phyloP scores from a whole-genome alignment of 1,140 invertebrate genomes.

The Lanistes nyassanus region DNA sequence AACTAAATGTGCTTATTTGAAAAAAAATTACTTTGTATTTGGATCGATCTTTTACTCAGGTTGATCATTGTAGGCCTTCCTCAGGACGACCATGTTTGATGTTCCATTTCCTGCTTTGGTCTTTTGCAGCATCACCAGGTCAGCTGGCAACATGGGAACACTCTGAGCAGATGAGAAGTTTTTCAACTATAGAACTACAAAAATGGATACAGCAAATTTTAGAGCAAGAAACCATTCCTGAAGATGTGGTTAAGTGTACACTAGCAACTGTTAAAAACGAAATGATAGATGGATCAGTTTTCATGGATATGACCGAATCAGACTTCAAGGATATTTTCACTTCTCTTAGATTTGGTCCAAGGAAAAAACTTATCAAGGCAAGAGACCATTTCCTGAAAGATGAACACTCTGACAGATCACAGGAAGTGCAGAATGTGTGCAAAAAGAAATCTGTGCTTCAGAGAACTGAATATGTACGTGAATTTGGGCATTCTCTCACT shows the following conservation, averaged over 20 bases:
- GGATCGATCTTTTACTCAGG: too few species aligned
- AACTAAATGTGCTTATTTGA: too few species aligned
- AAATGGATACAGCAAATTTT: conserved; percentile 4
- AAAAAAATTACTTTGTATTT: too few species aligned
- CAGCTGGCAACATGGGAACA: neutral
- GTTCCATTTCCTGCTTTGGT: too few species aligned
- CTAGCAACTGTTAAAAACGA: conserved; percentile 29
- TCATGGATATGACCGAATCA: conserved; percentile 28
- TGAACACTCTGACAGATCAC: neutral
- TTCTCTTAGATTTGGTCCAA: conserved; percentile 28
- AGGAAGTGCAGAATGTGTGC: neutral
- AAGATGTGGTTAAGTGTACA: neutral
- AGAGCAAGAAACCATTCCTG: conserved; percentile 11
- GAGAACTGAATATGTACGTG: conserved; percentile 15
- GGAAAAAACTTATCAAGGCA: conserved; percentile 24
- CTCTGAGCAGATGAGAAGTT: neutral
- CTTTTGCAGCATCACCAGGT: too few species aligned
- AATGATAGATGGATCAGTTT: conserved; percentile 35
- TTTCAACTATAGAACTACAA: conserved; percentile 11
- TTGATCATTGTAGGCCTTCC: too few species aligned
- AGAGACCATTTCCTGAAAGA: conserved; percentile 25
- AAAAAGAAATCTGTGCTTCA: neutral
- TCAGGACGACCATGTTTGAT: too few species aligned
- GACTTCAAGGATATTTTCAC: conserved; percentile 33
- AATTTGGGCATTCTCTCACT: neutral